Evolutionary conservation across 2,113 vertebrate genomes (phyloP), one percentile per base, ranked within the genome.

Genomic region (Origma solitaria): DNA sequence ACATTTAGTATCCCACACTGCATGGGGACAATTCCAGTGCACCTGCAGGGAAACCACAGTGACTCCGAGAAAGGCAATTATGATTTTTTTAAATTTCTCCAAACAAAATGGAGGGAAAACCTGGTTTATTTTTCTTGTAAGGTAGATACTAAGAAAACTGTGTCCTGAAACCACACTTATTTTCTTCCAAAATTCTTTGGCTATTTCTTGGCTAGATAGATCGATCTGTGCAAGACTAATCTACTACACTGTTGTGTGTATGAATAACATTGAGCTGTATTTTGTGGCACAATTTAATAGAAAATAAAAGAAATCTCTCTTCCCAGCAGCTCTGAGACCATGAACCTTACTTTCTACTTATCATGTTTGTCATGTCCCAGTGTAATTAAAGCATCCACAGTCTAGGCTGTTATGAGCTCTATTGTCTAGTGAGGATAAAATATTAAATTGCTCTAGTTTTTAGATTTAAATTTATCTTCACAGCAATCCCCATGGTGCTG

Each of bases 381-480:
- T 14, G 17, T 49, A 92, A 92, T 69, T 77, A 88, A 61, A 66
- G 60, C 50, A 88, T 50, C 44, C 33, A 22, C 15, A 70, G 24
- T 18, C 58, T 77, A 77, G 71, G 78, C 58, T 3, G 1, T 70
- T 70, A 70, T 1, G 13, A 92, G 64, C 80, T 44, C 71, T 90
- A 19, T 42, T 0, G 0, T 90, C 76, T 78, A 78, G 76, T 75
- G 75, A 60, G 56, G 54, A 76, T 78, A 51, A 90, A 86, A 50
- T 70, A 86, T 47, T 85, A 86, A 72, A 37, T 33, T 78, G 42
- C 54, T 78, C 54, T 64, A 47, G 70, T 88, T 85, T 94, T 82
- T 33, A 50, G 0, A 1, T 53, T 91, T 66, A 78, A 78, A 78
- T 72, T 82, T 85, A 53, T 87, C 71, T 86, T 86, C 60, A 68